Conservation (phyloP, 2,797 vertebrate species). For the Alosa sapidissima region DNA sequence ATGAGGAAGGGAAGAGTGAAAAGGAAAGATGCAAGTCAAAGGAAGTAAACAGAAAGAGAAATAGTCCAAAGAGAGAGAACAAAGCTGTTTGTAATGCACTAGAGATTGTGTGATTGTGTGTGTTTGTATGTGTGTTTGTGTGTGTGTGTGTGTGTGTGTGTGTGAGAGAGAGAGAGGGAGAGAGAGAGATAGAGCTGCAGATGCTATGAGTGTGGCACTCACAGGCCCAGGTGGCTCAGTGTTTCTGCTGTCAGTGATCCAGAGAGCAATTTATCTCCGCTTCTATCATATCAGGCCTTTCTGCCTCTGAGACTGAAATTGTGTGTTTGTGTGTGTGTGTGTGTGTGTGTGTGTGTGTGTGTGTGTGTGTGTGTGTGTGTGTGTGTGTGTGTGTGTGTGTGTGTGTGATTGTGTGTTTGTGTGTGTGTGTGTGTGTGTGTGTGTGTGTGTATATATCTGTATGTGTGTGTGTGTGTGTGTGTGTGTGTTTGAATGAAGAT, state of each 20-base stretch:
- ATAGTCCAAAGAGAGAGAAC: background rate
- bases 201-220: background rate
- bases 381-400: background rate
- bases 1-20: background rate
- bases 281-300: background rate
- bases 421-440: conserved; percentile 1
- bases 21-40: background rate
- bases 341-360: conserved; percentile 1
- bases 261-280: background rate
- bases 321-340: background rate
- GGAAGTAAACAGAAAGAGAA: background rate
- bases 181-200: background rate
- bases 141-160: too few species aligned
- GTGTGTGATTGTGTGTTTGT: background rate
- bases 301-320: background rate
- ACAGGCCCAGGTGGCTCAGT: conserved; percentile 13
- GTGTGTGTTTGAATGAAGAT: background rate
- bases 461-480: background rate
- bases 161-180: too few species aligned
- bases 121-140: too few species aligned
- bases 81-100: background rate
- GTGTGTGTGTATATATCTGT: too few species aligned
- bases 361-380: too few species aligned
- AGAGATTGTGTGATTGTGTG: background rate
- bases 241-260: conserved; percentile 9